These are phyloP conservation scores for Athalia rosae DNA, from an alignment of 2,888 invertebrate species.

Conservation along the genomic window DNA sequence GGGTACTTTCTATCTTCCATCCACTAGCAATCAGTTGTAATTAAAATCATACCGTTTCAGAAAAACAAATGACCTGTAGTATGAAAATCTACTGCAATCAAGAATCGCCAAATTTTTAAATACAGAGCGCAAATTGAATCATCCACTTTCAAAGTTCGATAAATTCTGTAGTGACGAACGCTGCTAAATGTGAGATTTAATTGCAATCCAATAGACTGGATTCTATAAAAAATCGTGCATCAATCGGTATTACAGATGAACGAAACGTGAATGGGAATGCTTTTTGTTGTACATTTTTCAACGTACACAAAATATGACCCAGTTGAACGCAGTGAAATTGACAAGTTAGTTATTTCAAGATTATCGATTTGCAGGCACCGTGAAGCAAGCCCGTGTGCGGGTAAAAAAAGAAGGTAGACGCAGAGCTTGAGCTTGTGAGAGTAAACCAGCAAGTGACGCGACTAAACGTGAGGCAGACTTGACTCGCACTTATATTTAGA, in stretches of 20 bases:
- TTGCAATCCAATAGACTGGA: not conserved
- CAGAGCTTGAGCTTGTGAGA: conserved; percentile 51
- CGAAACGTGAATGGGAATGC: not conserved
- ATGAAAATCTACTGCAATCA: conserved; percentile 19
- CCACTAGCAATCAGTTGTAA: not conserved
- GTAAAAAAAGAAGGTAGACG: conserved; percentile 46
- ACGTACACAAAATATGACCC: conserved; percentile 54
- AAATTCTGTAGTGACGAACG: conserved; percentile 4
- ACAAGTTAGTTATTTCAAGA: conserved; percentile 52
- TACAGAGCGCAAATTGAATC: conserved; percentile 21
- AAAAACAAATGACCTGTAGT: not conserved
- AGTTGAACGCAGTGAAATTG: conserved; percentile 56
- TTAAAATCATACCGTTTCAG: not conserved
- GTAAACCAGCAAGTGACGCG: conserved; percentile 47
- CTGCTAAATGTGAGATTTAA: not conserved
- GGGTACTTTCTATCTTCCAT: conserved; percentile 21
- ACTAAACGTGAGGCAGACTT: conserved; percentile 29
- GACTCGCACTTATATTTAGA: conserved; percentile 44
- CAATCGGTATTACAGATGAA: not conserved
- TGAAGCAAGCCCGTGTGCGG: conserved; percentile 35
- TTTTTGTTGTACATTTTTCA: conserved; percentile 3
- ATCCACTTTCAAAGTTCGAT: conserved; percentile 12
- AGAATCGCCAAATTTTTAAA: conserved; percentile 18
- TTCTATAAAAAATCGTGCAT: not conserved
- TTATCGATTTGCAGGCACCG: conserved; percentile 50